phyloP scores from a whole-genome alignment of 2,888 invertebrate species.

The Lasioglossum zephyrum region DNA sequence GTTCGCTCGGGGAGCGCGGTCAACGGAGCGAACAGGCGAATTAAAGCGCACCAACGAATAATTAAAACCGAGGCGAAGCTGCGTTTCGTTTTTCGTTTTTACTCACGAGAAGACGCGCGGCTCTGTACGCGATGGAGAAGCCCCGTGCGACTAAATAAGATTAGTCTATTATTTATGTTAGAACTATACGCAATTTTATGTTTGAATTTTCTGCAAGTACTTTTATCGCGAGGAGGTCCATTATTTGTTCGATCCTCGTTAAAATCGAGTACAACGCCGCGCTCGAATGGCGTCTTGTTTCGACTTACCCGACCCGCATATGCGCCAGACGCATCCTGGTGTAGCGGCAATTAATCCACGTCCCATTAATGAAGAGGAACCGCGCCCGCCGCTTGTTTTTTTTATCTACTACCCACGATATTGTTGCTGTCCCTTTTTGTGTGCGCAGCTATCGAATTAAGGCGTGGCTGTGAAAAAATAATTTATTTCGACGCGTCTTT shows the following conservation, averaged over 20 bases:
- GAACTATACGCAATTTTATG: background rate
- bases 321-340: slow-evolving; percentile 49
- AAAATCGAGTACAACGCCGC: slow-evolving; percentile 9
- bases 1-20: slow-evolving; percentile 53
- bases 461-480: slow-evolving; percentile 3
- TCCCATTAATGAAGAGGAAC: slow-evolving; percentile 59
- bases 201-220: background rate
- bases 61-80: slow-evolving; percentile 61
- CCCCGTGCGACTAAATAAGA: background rate
- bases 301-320: slow-evolving; percentile 49
- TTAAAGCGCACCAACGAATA: slow-evolving; percentile 68
- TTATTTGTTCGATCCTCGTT: slow-evolving; percentile 26
- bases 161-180: background rate
- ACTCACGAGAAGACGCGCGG: background rate
- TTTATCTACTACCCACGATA: slow-evolving; percentile 25
- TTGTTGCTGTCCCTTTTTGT: slow-evolving; percentile 15
- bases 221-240: slow-evolving; percentile 26
- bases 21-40: slow-evolving; percentile 63
- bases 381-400: background rate
- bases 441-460: slow-evolving; percentile 33
- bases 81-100: background rate
- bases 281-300: slow-evolving; percentile 37
- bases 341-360: slow-evolving; percentile 60
- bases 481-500: background rate
- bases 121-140: background rate